Conservation (phyloP, 2,113 vertebrate genomes). For the Crotalus tigris region DNA sequence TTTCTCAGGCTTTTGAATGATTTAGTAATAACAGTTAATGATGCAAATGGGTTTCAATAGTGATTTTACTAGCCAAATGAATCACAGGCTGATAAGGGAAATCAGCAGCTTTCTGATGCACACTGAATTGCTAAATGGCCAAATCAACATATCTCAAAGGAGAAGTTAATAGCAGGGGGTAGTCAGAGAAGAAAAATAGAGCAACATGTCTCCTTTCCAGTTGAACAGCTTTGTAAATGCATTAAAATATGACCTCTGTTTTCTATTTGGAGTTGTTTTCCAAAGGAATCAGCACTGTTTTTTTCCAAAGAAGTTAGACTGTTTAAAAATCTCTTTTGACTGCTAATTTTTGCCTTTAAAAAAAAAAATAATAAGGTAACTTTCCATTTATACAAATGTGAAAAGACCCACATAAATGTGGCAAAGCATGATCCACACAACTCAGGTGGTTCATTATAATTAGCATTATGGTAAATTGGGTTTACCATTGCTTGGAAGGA, state of each 20-base stretch:
- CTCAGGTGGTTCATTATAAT: background rate
- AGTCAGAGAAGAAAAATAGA: conserved; percentile 55
- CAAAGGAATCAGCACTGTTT: background rate
- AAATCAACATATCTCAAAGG: conserved; percentile 58
- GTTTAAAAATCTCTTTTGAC: conserved; percentile 32
- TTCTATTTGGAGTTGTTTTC: conserved; percentile 34
- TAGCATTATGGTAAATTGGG: background rate
- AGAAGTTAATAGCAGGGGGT: conserved; percentile 56
- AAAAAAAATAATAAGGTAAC: background rate
- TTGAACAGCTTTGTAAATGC: conserved; percentile 40
- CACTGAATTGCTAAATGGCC: conserved; percentile 64
- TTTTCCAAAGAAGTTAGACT: conserved; percentile 5
- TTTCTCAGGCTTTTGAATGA: conserved; percentile 52
- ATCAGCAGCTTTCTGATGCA: conserved; percentile 59
- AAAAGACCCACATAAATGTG: background rate
- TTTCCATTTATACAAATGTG: background rate
- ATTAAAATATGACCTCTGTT: conserved; percentile 19
- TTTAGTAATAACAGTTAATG: conserved; percentile 65
- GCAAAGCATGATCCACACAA: background rate
- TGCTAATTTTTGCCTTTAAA: background rate
- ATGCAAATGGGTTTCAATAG: conserved; percentile 67
- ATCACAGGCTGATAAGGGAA: conserved; percentile 62
- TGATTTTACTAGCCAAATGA: conserved; percentile 66
- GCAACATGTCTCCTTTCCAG: conserved; percentile 40
- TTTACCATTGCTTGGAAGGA: conserved; percentile 15